Conservation (phyloP, 2,797 vertebrate species). For the Tragopan temminckii region DNA sequence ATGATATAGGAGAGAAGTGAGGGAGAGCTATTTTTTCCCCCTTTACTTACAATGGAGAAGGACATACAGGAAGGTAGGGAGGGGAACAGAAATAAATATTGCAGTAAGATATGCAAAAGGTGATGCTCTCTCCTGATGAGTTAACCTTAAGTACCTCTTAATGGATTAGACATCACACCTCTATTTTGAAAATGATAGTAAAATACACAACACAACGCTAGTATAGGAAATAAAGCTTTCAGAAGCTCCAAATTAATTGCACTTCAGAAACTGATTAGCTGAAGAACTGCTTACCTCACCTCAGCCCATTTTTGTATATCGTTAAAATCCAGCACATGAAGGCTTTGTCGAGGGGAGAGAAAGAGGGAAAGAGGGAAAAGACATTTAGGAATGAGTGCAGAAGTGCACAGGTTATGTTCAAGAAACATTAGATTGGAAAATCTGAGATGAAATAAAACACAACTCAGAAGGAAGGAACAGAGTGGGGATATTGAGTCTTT, state of each 20-base stretch:
- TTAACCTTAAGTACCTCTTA: too few relatives aligned
- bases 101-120: too few relatives aligned
- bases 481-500: neutral
- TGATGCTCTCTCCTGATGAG: too few relatives aligned
- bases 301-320: neutral
- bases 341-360: neutral
- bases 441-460: neutral
- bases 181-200: too few relatives aligned
- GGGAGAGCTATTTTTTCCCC: too few relatives aligned
- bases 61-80: too few relatives aligned
- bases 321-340: neutral
- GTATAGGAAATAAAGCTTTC: neutral
- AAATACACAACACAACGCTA: too few relatives aligned
- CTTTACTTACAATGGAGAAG: too few relatives aligned
- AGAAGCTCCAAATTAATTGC: neutral
- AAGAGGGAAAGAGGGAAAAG: neutral
- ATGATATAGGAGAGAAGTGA: neutral
- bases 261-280: neutral
- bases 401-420: neutral
- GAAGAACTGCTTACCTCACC: neutral
- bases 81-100: too few relatives aligned
- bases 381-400: neutral
- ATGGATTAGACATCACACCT: too few relatives aligned
- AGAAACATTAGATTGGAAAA: neutral
- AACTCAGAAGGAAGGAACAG: neutral